Evolutionary conservation across 2,888 invertebrate genomes (phyloP), one percentile per base, ranked within the genome.

Genomic region (Hypomecis punctinalis): DNA sequence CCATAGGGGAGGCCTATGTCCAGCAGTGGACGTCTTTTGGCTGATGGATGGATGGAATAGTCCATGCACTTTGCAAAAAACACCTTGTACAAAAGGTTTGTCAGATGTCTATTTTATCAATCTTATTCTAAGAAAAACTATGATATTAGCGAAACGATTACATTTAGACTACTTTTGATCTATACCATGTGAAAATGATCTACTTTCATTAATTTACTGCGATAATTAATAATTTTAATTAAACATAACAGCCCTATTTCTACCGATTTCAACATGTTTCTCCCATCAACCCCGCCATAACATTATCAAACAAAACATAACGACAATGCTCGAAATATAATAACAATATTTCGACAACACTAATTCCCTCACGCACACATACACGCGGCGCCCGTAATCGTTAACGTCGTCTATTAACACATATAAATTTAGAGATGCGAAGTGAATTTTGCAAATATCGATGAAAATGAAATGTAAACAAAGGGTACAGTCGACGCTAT

Each of bases 401-500:
- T 87, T 89, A 86, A 81, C 81, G 78, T 72, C 73, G 73, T 82
- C 80, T 85, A 88, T 86, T 88, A 86, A 79, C 88, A 84, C 77
- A 81, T 82, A 80, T 83, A 84, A 84, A 81, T 85, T 84, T 84
- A 82, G 87, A 81, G 85, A 83, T 82, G 86, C 73, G 79, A 83
- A 81, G 79, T 80, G 80, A 80, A 83, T 80, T 80, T 83, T 79
- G 79, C 80, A 81, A 83, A 80, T 85, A 85, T 86, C 86, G 86
- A 86, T 86, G 81, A 75, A 84, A 84, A 82, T 79, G 84, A 75
- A 84, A 81, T 78, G 84, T 80, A 87, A 86, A 87, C 85, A 86
- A 65, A 73, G 70, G 72, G 70, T 73, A 71, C 75, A 65, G 58
- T 56, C 65, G 48, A 52, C 68, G 58, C 64, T 54, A 63, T 68